A percentile compares a stretch with the other conserved stretches of the same genome.
Conservation (phyloP, 2,113 vertebrate genomes). For the Peromyscus californicus region DNA sequence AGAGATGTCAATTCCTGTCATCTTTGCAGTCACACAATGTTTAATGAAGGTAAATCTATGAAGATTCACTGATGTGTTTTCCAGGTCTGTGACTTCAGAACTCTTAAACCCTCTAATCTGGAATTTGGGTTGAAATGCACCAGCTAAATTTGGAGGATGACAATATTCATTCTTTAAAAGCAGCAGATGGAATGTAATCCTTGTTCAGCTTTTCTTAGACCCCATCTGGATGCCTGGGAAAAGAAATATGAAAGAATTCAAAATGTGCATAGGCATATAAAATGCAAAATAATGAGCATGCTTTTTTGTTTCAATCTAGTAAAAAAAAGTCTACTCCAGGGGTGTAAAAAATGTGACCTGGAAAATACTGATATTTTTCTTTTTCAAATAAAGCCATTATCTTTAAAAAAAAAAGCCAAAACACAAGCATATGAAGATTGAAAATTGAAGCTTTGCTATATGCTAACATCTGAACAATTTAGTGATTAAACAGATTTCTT, state of each 20-base stretch:
- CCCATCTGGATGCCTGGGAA: constrained; percentile 6
- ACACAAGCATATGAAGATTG: not conserved
- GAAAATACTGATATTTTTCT: constrained; percentile 43
- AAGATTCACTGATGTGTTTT: constrained; percentile 29
- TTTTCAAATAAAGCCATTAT: not conserved
- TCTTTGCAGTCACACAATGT: constrained; percentile 13
- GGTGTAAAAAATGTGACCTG: constrained; percentile 48
- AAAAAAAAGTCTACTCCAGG: constrained; percentile 31
- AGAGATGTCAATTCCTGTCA: not conserved
- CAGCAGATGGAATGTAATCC: constrained; percentile 33
- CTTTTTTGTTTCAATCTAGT: constrained; percentile 24
- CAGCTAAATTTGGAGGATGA: constrained; percentile 49
- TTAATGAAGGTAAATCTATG: constrained; percentile 3
- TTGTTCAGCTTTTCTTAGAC: constrained; percentile 64
- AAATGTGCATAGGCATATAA: constrained; percentile 17
- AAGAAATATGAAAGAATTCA: constrained; percentile 42
- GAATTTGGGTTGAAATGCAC: constrained; percentile 63
- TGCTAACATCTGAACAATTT: constrained; percentile 2
- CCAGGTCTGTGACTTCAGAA: constrained; percentile 17
- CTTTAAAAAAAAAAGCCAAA: constrained; percentile 15
- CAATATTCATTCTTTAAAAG: constrained; percentile 53
- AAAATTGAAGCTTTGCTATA: constrained; percentile 32
- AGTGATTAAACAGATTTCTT: not conserved
- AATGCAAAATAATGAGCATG: constrained; percentile 47
- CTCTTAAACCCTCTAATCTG: constrained; percentile 57